Evolutionary conservation across 2,797 vertebrate species (phyloP).

Genomic region (Uromys caudimaculatus): DNA sequence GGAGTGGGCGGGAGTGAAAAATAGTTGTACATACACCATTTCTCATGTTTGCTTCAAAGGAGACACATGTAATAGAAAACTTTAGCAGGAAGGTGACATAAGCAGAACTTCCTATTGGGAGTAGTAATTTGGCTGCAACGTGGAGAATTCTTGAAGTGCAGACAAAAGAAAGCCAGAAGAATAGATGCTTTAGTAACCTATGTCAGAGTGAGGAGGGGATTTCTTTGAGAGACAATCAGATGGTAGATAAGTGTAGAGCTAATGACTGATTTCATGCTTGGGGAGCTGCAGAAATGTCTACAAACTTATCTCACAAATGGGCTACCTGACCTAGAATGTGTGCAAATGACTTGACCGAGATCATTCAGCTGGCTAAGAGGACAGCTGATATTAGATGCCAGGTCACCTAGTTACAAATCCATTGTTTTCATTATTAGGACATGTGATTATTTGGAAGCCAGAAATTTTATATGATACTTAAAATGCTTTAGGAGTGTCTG

Average conservation of each 20-base stretch:
- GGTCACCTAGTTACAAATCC: slow-evolving; percentile 31
- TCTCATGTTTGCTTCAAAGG: slow-evolving; percentile 12
- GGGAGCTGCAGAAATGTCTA: slow-evolving; percentile 1
- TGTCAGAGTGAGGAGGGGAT: neutral
- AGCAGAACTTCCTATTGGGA: slow-evolving; percentile 27
- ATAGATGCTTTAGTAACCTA: neutral
- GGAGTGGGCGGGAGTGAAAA: neutral
- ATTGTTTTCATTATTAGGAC: slow-evolving; percentile 47
- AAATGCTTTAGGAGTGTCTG: slow-evolving; percentile 51
- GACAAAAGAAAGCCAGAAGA: slow-evolving; percentile 32
- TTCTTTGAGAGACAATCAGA: slow-evolving; percentile 21
- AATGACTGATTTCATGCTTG: slow-evolving; percentile 18
- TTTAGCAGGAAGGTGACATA: slow-evolving; percentile 9
- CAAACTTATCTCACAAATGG: slow-evolving; percentile 50
- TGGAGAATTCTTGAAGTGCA: slow-evolving; percentile 22
- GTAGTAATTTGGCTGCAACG: slow-evolving; percentile 6
- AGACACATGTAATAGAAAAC: neutral
- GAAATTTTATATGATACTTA: slow-evolving; percentile 37
- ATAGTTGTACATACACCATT: neutral
- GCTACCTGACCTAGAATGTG: slow-evolving; percentile 18
- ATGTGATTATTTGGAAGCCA: slow-evolving; percentile 51
- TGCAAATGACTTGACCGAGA: slow-evolving; percentile 41
- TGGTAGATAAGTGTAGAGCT: slow-evolving; percentile 11
- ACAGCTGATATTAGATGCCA: slow-evolving; percentile 55
- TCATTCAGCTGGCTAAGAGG: slow-evolving; percentile 52